Evolutionary conservation across 2,888 invertebrate species (phyloP).

Genomic region (Dilophus febrilis): DNA sequence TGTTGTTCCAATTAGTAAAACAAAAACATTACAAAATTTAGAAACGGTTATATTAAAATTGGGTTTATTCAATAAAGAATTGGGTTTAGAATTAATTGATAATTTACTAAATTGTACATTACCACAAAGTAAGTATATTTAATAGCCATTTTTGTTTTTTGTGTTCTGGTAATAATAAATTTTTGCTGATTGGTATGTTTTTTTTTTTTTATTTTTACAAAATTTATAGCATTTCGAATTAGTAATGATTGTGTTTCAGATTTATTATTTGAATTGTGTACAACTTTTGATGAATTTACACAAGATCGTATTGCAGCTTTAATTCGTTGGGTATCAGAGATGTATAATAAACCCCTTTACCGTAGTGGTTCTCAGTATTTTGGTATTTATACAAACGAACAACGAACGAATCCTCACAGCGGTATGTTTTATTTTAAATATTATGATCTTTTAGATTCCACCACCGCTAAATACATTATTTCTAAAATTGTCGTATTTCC

Average conservation of each 20-base stretch:
- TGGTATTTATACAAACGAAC: slow-evolving; percentile 15
- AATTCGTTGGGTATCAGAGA: slow-evolving; percentile 46
- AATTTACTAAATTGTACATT: slow-evolving; percentile 40
- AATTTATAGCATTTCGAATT: slow-evolving; percentile 23
- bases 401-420: slow-evolving; percentile 28
- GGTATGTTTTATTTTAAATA: slow-evolving; percentile 10
- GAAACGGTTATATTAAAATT: slow-evolving; percentile 53
- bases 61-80: slow-evolving; percentile 44
- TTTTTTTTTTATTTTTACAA: no score
- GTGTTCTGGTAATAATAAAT: no score
- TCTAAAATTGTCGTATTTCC: slow-evolving; percentile 15
- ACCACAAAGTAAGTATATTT: slow-evolving; percentile 22
- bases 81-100: slow-evolving; percentile 38
- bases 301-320: slow-evolving; percentile 46
- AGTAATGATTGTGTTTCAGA: slow-evolving; percentile 51
- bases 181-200: neutral
- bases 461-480: no score
- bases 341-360: slow-evolving; percentile 1
- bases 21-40: slow-evolving; percentile 37
- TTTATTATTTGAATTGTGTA: slow-evolving; percentile 63
- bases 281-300: slow-evolving; percentile 32
- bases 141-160: neutral
- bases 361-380: no score
- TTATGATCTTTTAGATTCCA: no score
- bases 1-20: slow-evolving; percentile 43